Conservation (phyloP, 2,797 vertebrate species). For the Rhinogobio ventralis region DNA sequence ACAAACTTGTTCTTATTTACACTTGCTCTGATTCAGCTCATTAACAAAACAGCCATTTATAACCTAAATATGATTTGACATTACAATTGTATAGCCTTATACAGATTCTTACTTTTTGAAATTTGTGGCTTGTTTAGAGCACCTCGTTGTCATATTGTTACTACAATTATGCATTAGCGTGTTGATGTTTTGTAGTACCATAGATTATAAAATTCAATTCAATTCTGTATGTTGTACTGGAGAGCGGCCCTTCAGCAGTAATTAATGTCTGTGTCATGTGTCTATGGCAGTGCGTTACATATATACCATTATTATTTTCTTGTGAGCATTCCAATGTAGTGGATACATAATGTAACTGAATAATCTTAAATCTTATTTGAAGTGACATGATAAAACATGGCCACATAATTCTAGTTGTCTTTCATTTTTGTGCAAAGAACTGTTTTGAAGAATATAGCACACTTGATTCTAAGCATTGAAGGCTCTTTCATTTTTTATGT, state of each 20-base stretch:
- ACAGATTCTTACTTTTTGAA: background rate
- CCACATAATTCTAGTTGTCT: background rate
- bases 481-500: background rate
- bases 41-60: background rate
- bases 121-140: constrained; percentile 11
- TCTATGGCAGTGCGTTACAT: background rate
- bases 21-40: background rate
- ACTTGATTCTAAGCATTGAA: background rate
- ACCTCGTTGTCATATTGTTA: background rate
- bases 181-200: background rate
- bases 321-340: background rate
- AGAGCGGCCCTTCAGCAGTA: constrained; percentile 2
- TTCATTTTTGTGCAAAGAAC: background rate
- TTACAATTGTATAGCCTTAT: constrained; percentile 3
- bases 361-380: background rate
- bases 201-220: background rate
- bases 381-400: background rate
- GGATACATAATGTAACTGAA: constrained; percentile 3
- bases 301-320: constrained; percentile 2
- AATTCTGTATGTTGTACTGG: background rate
- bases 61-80: constrained; percentile 8
- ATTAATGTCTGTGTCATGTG: background rate
- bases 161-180: background rate
- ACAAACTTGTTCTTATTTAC: constrained; percentile 2
- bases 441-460: background rate